Evolutionary conservation across 2,113 vertebrate genomes (phyloP), one percentile per base, ranked within the genome.

Genomic region (Arothron firmamentum): DNA sequence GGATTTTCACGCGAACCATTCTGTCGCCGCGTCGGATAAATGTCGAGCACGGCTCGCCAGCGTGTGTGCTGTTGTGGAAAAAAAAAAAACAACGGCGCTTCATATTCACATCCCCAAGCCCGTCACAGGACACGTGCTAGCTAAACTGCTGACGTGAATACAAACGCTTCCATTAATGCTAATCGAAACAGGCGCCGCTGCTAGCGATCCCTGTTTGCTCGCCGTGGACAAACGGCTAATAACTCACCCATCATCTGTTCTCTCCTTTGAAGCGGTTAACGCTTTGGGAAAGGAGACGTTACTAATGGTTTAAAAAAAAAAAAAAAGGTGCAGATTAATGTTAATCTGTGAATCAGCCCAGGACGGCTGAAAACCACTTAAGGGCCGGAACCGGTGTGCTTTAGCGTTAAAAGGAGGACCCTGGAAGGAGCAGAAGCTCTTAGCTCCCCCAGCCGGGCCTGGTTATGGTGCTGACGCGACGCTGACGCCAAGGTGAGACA

Each of bases 181-280:
- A 57, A 73, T 70, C 75, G 18, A 68, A 23, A 18, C 46, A 61
- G 8, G 42, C 64, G 17, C 46, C 14, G 38, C 50, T 28, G 6
- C 25, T 28, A 28, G 62, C 56, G 34, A 47, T 67, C 20, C 83
- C 70, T 68, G 76, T 81, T 81, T 79, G 66, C 70, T 75, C 74
- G 56, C 31, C 8, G 31, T 25, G 2, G 2, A 5, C 25, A n/a
- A 3, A 28, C 19, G 56, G 70, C 67, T 84, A 81, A 87, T 74
- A 57, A 77, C 77, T 56, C 50, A 28, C 5, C 25, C 25, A 28
- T 5, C 25, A 66, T 72, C 67, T 31, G 71, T 84, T 79, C 79
- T 73, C 52, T 52, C 53, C 28, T 15, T 46, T 4, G 48, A 12
- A 5, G 18, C n/a, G 21, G 2, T 23, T 23, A 23, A 23, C 21